Conservation (phyloP, 1,140 invertebrate species). For the Drosophila sturtevanti region DNA sequence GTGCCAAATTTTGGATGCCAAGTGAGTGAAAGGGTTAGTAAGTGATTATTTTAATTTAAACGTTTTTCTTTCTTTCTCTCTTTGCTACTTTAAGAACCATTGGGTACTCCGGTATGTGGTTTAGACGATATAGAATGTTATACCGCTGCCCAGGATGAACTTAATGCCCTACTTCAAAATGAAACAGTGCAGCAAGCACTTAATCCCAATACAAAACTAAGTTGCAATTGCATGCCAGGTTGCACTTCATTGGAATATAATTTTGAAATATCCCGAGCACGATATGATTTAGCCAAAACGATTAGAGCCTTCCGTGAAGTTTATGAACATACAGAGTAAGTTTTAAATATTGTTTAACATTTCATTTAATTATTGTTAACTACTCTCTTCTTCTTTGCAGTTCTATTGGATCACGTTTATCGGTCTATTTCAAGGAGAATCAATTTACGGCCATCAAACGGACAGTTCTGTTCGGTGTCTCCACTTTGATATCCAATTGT, state of each 20-base stretch:
- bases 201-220: slow-evolving; percentile 47
- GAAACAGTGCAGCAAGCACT: slow-evolving; percentile 57
- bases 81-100: slow-evolving; percentile 45
- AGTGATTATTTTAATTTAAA: background rate
- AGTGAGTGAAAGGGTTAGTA: slow-evolving; percentile 81
- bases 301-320: slow-evolving; percentile 58
- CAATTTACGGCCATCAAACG: slow-evolving; percentile 86
- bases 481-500: slow-evolving; percentile 87
- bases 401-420: slow-evolving; percentile 81
- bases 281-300: slow-evolving; percentile 60
- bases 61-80: background rate
- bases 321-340: slow-evolving; percentile 70
- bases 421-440: slow-evolving; percentile 85
- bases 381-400: slow-evolving; percentile 15
- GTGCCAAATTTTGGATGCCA: slow-evolving; percentile 88
- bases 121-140: slow-evolving; percentile 62
- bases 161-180: slow-evolving; percentile 65
- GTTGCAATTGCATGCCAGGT: slow-evolving; percentile 86
- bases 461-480: slow-evolving; percentile 86
- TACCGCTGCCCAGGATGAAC: slow-evolving; percentile 73
- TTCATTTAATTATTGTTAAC: background rate
- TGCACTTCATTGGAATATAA: slow-evolving; percentile 88
- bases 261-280: slow-evolving; percentile 86
- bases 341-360: background rate
- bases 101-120: slow-evolving; percentile 61